Evolutionary conservation across 2,113 vertebrate species (phyloP).

Genomic region (Notothenia coriiceps): DNA sequence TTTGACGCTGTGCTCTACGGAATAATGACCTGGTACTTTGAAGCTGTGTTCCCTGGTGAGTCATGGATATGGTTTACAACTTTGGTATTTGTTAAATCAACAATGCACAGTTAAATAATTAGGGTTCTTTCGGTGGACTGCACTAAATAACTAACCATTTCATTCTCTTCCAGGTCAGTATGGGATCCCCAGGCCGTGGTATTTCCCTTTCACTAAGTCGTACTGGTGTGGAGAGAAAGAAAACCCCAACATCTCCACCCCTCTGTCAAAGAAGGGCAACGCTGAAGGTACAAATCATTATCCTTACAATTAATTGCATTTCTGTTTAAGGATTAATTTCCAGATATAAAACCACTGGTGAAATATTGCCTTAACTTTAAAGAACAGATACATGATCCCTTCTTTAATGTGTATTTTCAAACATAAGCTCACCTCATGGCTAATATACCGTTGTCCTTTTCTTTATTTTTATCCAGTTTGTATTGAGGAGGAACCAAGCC

Average conservation of each 20-base stretch:
- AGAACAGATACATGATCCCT: neutral
- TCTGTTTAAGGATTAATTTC: neutral
- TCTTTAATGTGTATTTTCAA: neutral
- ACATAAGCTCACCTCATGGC: too few species aligned
- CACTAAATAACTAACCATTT: neutral
- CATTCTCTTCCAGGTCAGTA: conserved; percentile 88
- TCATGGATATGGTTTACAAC: neutral
- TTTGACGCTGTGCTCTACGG: conserved; percentile 92
- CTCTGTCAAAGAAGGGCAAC: conserved; percentile 83
- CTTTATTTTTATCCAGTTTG: conserved; percentile 79
- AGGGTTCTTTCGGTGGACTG: neutral
- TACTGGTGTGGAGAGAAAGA: conserved; percentile 95
- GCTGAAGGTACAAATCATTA: conserved; percentile 87
- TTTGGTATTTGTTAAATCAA: neutral
- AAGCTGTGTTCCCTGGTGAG: conserved; percentile 96
- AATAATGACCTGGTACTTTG: conserved; percentile 97
- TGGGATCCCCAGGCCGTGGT: conserved; percentile 96
- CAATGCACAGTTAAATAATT: neutral
- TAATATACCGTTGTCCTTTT: conserved; percentile 10
- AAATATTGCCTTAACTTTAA: neutral
- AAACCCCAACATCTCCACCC: conserved; percentile 76
- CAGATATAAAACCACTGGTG: neutral
- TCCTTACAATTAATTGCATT: neutral
- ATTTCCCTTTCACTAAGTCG: conserved; percentile 94
- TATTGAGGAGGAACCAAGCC: conserved; percentile 93